Base-by-base conservation (phyloP, 1,140 invertebrate genomes). In the Aradophagus sp. region DNA sequence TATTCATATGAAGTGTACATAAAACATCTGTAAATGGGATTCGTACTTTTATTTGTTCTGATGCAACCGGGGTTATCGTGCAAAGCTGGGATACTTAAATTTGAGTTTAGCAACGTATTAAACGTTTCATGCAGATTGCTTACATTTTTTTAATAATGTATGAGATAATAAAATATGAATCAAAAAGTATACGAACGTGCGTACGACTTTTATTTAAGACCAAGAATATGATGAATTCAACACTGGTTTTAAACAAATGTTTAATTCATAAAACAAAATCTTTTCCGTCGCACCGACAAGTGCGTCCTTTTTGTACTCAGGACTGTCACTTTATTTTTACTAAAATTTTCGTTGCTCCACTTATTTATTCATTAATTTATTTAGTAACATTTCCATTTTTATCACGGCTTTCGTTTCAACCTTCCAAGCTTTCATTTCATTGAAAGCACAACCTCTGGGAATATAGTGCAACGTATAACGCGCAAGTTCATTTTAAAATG, bases 211-310 rank as follows among this genome's bases (percentile, higher is more conserved):
- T 62, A 58, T 62, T 70, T 63, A 62, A 62, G 50, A 56, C 52
- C 11, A 36, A 16, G 62, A 67, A 67, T 73, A 73, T 73, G 55
- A 68, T 73, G 58, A 68, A 68, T 59, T 47, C 50, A 63, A 39
- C 63, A 50, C 36, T 34, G 5, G 38, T 39, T 38, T 67, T 47
- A 44, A 65, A 42, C 35, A 42, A 68, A 73, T 73, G 71, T 73
- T 73, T 73, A 65, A 73, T 73, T 73, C 71, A 73, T 73, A 23
- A 34, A 68, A 68, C 65, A 63, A 73, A 73, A 73, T 73, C 34
- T 58, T 68, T 73, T 63, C 53, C 63, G 63, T 58, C 66, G 66
- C 66, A 66, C 58, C 69, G 69, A 66, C 32, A 47, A 68, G 45
- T 52, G 67, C 44, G 17, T 53, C 23, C 26, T 36, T 58, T 38